Base-by-base conservation (phyloP, 2,113 vertebrate species). In the Eclectus roratus region DNA sequence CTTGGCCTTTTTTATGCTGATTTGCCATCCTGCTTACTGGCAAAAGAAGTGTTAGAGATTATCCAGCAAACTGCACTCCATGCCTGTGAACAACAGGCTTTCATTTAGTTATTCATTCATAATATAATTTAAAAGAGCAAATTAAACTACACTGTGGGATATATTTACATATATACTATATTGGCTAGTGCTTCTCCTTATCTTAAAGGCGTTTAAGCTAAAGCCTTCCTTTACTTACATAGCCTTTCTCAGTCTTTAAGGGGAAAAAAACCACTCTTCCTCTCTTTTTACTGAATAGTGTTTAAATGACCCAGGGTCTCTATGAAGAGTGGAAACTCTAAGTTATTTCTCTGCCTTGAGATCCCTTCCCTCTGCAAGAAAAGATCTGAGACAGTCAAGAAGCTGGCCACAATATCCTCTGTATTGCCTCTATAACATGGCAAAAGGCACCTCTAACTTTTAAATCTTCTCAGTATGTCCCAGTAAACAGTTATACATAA, bases 251-350 rank as follows among this genome's bases (percentile, higher is more conserved):
- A 66, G n/a, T 52, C 20, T 79, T 64, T 17, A 47, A 55, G 10
- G 5, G 18, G 17, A 11, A 27, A 60, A 20, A n/a, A 27, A 58
- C 8, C 3, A 0, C 1, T 4, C 10, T 4, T 84, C 11, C 11
- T 37, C n/a, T 86, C 9, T 80, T 7, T 65, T 70, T n/a, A 46
- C 7, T 49, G 31, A 80, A 29, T 37, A 52, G 28, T 61, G 17
- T 55, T 27, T 29, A 47, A 17, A 60, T 25, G 6, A 58, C 31
- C 6, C 43, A 49, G n/a, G 17, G 1, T 41, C 24, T 63, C 8
- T 23, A 68, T 19, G 27, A 68, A 35, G 11, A 68, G 25, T 76
- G 14, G 19, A 19, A 88, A 8, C 23, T 92, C 8, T 37, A 93
- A 80, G 13, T 16, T 70, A 7, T 21, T 10, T 37, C 35, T 84